Base-by-base conservation (phyloP, 2,113 vertebrate species). In the Macquaria australasica region DNA sequence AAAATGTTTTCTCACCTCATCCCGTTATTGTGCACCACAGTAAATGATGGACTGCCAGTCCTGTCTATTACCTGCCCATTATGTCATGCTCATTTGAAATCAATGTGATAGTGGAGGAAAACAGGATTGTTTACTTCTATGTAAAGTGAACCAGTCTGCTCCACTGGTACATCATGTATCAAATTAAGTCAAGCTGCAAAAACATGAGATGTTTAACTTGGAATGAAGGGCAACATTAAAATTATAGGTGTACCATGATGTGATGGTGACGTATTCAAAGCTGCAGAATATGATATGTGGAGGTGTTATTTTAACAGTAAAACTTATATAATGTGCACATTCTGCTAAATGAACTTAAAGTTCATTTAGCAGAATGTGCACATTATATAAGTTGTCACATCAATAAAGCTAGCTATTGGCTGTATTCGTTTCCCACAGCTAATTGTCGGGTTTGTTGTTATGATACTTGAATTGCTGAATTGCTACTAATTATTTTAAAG, bases 201-300 rank as follows among this genome's bases (percentile, higher is more conserved):
- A 93, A 91, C 85, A 90, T 41, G 48, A 59, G 34, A 74, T 88
- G 88, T 93, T 91, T 85, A 91, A 84, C 79, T 90, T 91, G 88
- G 91, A 89, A 67, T 55, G 41, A 75, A 58, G 53, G 48, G 56
- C 39, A 77, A 72, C 66, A 74, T 73, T 53, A 66, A 79, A 81
- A 87, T 76, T 75, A 85, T 90, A 92, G 88, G 83, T 93, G 80
- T 79, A 39, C 48, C 56, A 39, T 90, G 86, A 92, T 85, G 88
- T 93, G 87, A 92, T 72, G 78, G 68, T 60, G 66, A 87, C 56
- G 43, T 37, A 28, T 68, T 72, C 39, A 66, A 18, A 73, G 53
- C 77, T 67, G 77, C 80, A 43, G 18, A 43, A 34, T 34, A 21
- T 3, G 2, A 28, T 31, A 31, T 63, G 51, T 34, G n/a, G 55